Evolutionary conservation across 1,140 invertebrate species (phyloP).

Genomic region (Leptinotarsa lineolata): DNA sequence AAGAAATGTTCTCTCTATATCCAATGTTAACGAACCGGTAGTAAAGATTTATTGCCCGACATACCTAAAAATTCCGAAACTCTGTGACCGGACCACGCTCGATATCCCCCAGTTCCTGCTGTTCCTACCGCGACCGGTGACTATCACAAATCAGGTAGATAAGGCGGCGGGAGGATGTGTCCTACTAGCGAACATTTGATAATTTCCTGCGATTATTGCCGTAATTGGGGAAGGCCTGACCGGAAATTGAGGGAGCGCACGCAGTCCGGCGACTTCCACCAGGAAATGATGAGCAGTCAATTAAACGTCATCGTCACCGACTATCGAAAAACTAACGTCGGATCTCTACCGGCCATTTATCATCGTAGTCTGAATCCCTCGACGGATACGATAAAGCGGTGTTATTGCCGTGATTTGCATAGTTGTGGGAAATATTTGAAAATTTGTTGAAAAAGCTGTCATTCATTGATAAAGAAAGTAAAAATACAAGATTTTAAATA

Average conservation of each 20-base stretch:
- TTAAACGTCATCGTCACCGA: slow-evolving; percentile 37
- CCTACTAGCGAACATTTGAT: slow-evolving; percentile 50
- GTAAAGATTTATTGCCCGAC: too few species aligned
- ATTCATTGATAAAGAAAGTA: too few species aligned
- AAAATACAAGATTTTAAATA: too few species aligned
- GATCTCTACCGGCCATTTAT: neutral
- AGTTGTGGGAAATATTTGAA: too few species aligned
- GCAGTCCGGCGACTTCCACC: slow-evolving; percentile 47
- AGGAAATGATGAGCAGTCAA: slow-evolving; percentile 52
- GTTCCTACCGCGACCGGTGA: slow-evolving; percentile 11
- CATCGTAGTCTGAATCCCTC: too few species aligned
- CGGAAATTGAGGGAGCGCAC: slow-evolving; percentile 52
- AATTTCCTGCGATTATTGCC: slow-evolving; percentile 52
- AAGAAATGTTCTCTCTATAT: too few species aligned
- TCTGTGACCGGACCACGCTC: too few species aligned
- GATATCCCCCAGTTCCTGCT: neutral
- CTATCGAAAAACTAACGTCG: neutral
- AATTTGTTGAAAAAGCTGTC: too few species aligned
- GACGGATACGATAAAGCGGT: too few species aligned
- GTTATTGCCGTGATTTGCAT: too few species aligned
- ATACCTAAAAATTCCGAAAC: too few species aligned
- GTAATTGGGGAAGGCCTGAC: slow-evolving; percentile 52
- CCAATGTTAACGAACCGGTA: too few species aligned
- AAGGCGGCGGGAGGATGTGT: slow-evolving; percentile 43
- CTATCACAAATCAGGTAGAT: slow-evolving; percentile 41